Conservation (phyloP, 2,113 vertebrate genomes). For the Hemichromis elongatus region DNA sequence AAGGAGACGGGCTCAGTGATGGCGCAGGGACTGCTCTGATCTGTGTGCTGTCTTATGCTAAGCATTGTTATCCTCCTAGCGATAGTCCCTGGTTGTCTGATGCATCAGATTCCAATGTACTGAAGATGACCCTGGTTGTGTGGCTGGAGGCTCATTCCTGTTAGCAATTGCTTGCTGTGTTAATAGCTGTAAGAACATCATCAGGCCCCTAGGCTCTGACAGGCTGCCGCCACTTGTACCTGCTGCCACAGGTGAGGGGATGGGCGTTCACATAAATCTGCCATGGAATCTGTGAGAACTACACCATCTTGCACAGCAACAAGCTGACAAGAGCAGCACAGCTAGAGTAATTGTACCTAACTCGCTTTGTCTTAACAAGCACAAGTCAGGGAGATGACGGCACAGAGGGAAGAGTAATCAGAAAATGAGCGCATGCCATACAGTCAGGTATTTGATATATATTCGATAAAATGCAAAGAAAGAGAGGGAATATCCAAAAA, state of each 20-base stretch:
- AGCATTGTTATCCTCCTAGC: not conserved
- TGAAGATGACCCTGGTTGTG: constrained; percentile 27
- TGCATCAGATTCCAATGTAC: not conserved
- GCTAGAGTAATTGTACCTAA: not conserved
- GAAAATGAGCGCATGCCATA: not conserved
- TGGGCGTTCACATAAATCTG: constrained; percentile 66
- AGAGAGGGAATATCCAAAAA: not conserved
- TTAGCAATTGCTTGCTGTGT: constrained; percentile 73
- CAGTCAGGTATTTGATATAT: constrained; percentile 7
- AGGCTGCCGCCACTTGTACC: constrained; percentile 75
- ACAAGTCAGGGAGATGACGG: not conserved
- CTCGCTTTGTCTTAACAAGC: not conserved
- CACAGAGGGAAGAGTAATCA: not conserved
- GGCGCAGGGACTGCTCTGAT: not conserved
- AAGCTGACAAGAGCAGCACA: constrained; percentile 2
- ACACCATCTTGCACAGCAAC: not conserved
- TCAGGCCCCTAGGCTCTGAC: constrained; percentile 65
- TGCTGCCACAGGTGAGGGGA: constrained; percentile 71
- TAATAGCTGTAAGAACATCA: constrained; percentile 81
- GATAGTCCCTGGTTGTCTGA: not conserved
- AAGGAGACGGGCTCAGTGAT: not conserved
- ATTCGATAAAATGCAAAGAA: not conserved
- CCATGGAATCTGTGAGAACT: constrained; percentile 61
- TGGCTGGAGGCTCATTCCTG: constrained; percentile 78
- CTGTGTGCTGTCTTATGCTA: not conserved